Base-by-base conservation (phyloP, 1,140 invertebrate species). In the Hycleus cichorii region DNA sequence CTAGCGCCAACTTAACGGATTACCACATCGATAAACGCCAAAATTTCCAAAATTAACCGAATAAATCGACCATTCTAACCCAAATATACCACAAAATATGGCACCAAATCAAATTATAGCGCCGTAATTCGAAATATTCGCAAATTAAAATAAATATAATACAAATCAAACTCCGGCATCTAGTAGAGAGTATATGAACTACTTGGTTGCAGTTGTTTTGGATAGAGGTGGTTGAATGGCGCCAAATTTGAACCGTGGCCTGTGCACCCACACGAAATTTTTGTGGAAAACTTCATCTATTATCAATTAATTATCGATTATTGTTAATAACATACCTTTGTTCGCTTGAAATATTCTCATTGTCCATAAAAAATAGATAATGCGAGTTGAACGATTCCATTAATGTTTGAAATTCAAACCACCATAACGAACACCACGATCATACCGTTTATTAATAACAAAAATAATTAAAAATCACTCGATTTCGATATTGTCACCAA, bases 311-410 rank as follows among this genome's bases (percentile, higher is more conserved):
- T 32, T 32, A 32, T 32, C 32, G 32, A 32, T 47, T 27, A 47
- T 47, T 11, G 27, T 25, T 47, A 47, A 47, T 25, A 27, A 52
- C 51, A 44, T 9, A 53, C 51, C 51, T 53, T 27, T 53, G 51
- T 26, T 53, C 51, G 8, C 4, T 45, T 45, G 10, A 45, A 18
- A 11, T 45, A 6, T 53, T 44, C n/a, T 53, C 51, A 38, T 27
- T 45, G 3, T 53, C 51, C 18, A 27, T 44, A 32, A 45, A 53
- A 53, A 32, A 53, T 10, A 53, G 42, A 44, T 45, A 53, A 24
- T 43, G 39, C 5, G 49, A 43, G 40, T 11, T 44, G 39, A 44
- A 53, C 5, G 51, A 42, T 9, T 53, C 51, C 51, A 53, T 53
- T 44, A 9, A 8, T 27, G 8, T 45, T n/a, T 2, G 9, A 52